phyloP scores from a whole-genome alignment of 2,113 vertebrate genomes.

The mouse (Mus musculus) region GRCm39 chr8:8564501-8565000 shows the following conservation, averaged over 20 bases:
- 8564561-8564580: too few species aligned
- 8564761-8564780: too few species aligned
- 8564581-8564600: fast-evolving
- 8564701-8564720: background rate
- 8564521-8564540: background rate
- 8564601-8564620: background rate
- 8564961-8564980: too few species aligned
- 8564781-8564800: background rate
- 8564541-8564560: fast-evolving
- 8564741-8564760: background rate
- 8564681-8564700: too few species aligned
- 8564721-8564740: background rate
- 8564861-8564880: background rate
- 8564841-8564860: background rate
- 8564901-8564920: too few species aligned
- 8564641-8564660: background rate
- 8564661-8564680: background rate
- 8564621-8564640: background rate
- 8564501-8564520: background rate
- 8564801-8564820: background rate
- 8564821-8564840: too few species aligned
- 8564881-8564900: too few species aligned
- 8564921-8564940: too few species aligned
- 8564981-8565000: too few species aligned
- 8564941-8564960: too few species aligned